These are phyloP conservation scores for Myotis planiceps DNA, from an alignment of 2,797 vertebrate genomes.

Conservation along the genomic window DNA sequence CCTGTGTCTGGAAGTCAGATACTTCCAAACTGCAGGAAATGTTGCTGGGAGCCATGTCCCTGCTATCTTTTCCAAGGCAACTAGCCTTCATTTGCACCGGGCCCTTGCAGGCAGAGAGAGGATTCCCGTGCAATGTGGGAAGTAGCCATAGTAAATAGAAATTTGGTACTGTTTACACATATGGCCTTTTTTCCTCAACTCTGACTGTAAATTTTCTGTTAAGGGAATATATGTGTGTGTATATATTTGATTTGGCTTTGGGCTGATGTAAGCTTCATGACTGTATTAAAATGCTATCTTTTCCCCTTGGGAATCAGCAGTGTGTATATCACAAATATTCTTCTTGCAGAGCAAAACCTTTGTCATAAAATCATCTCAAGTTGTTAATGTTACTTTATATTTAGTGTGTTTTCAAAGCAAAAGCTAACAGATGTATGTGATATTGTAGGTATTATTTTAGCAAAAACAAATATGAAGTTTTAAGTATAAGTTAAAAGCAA, in stretches of 20 bases:
- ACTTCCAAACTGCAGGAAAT: neutral
- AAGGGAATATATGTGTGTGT: neutral
- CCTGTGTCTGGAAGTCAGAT: neutral
- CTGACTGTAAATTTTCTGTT: slow-evolving; percentile 36
- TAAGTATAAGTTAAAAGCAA: neutral
- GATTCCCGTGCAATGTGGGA: neutral
- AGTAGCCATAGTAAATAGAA: neutral
- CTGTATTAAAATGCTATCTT: slow-evolving; percentile 43
- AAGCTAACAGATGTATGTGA: neutral
- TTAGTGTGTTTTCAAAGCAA: neutral
- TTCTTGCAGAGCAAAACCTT: slow-evolving; percentile 37
- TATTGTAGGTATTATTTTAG: neutral
- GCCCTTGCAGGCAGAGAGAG: neutral
- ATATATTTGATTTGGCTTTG: slow-evolving; percentile 60
- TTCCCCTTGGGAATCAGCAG: neutral
- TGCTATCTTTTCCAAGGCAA: neutral
- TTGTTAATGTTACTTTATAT: neutral
- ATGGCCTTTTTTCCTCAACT: neutral
- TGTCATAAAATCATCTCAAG: neutral
- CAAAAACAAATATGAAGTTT: neutral
- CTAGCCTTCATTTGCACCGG: neutral
- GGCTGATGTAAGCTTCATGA: slow-evolving; percentile 52
- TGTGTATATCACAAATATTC: neutral
- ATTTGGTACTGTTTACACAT: neutral
- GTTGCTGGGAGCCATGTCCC: neutral